A percentile compares a stretch with the other conserved stretches of the same genome.
Evolutionary conservation across 1,140 invertebrate species (phyloP).

Genomic region (Paralvinella palmiformis): DNA sequence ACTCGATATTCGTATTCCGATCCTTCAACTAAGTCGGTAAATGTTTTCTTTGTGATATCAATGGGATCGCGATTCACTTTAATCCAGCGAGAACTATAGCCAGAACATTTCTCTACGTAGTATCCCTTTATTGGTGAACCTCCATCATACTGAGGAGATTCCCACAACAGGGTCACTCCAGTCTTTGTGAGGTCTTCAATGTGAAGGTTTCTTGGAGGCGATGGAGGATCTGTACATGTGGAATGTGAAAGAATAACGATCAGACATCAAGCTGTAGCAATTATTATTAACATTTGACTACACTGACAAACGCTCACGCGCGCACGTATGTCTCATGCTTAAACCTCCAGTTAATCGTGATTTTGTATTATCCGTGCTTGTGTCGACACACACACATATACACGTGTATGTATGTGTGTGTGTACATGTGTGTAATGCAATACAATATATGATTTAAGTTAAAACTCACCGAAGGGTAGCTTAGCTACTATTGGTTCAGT

Average conservation of each 20-base stretch:
- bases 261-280: no score
- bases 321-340: no score
- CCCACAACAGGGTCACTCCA: constrained; percentile 88
- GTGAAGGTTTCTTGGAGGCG: constrained; percentile 77
- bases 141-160: constrained; percentile 82
- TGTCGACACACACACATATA: no score
- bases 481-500: constrained; percentile 52
- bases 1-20: constrained; percentile 96
- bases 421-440: no score
- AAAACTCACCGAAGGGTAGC: constrained; percentile 39
- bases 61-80: constrained; percentile 79
- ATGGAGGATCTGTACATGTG: constrained; percentile 73
- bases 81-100: constrained; percentile 85
- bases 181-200: constrained; percentile 93
- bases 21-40: constrained; percentile 81
- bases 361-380: no score
- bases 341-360: no score
- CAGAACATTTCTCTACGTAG: constrained; percentile 71
- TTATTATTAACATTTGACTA: no score
- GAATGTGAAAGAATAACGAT: no score
- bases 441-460: no score
- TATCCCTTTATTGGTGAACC: constrained; percentile 77
- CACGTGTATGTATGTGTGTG: no score
- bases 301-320: no score
- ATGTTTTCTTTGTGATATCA: constrained; percentile 51